These are phyloP conservation scores for Percina caprodes DNA, from an alignment of 2,113 vertebrate species.

Conservation along the genomic window DNA sequence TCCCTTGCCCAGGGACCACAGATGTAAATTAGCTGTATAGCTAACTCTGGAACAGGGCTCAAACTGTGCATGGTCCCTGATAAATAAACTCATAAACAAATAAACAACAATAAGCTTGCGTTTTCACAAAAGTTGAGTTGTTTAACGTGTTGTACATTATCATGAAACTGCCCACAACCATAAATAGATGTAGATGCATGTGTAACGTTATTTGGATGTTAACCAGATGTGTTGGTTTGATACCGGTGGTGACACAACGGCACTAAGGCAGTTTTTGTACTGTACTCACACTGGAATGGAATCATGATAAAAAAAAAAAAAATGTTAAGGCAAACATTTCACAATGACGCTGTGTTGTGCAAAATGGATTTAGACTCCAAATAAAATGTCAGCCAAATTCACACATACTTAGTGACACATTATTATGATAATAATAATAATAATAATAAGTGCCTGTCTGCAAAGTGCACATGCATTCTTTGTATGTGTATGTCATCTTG, in stretches of 20 bases:
- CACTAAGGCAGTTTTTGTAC: not conserved
- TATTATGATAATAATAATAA: slow-evolving; percentile 11
- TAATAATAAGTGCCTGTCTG: not conserved
- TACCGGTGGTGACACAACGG: not conserved
- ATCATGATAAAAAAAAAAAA: not conserved
- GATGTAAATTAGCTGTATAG: too few relatives aligned
- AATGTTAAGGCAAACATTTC: not conserved
- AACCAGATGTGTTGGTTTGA: slow-evolving; percentile 12
- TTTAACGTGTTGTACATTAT: not conserved
- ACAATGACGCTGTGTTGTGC: not conserved
- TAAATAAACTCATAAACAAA: too few relatives aligned
- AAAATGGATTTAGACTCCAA: not conserved
- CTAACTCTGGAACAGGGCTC: too few relatives aligned
- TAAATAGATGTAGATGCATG: slow-evolving; percentile 5
- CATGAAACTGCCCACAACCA: not conserved
- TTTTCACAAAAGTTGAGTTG: not conserved
- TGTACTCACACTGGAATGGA: not conserved
- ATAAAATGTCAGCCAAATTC: slow-evolving; percentile 12
- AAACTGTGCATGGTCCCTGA: too few relatives aligned
- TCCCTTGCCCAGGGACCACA: too few relatives aligned
- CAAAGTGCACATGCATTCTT: not conserved
- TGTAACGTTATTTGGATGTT: slow-evolving; percentile 22
- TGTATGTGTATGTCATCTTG: slow-evolving; percentile 2
- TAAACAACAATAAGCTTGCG: too few relatives aligned
- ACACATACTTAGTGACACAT: not conserved